phyloP scores from a whole-genome alignment of 2,113 vertebrate species.

The Bostrychus sinensis region DNA sequence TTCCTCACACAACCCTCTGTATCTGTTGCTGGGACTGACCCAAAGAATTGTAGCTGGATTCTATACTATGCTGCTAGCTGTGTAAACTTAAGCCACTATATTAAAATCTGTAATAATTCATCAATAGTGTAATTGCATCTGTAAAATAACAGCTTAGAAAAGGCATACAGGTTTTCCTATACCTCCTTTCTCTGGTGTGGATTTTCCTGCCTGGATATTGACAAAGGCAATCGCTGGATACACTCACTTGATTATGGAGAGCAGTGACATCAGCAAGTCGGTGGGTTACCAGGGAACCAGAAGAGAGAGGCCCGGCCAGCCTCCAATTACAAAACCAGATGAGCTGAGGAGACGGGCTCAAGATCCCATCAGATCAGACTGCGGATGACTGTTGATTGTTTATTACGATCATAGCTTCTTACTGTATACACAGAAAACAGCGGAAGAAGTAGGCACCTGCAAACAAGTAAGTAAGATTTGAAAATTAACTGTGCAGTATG shows the following conservation, averaged over 20 bases:
- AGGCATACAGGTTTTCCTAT: slow-evolving; percentile 13
- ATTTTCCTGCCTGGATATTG: slow-evolving; percentile 46
- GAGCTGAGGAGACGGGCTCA: not conserved
- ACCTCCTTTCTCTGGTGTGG: slow-evolving; percentile 44
- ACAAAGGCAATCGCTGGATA: slow-evolving; percentile 38
- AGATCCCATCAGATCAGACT: slow-evolving; percentile 25
- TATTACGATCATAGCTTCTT: slow-evolving; percentile 8
- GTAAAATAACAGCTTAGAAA: not conserved
- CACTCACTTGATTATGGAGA: slow-evolving; percentile 58
- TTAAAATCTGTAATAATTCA: too few relatives aligned
- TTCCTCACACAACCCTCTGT: not conserved
- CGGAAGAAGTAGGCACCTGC: not conserved
- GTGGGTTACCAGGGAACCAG: slow-evolving; percentile 68
- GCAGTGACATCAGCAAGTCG: slow-evolving; percentile 62
- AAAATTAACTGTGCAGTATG: too few relatives aligned
- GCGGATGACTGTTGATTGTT: slow-evolving; percentile 7
- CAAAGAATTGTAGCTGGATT: too few relatives aligned
- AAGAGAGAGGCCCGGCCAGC: slow-evolving; percentile 42
- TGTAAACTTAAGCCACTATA: too few relatives aligned
- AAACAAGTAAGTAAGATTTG: slow-evolving; percentile 2
- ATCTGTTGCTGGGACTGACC: too few relatives aligned
- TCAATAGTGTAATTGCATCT: not conserved
- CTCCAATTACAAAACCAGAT: slow-evolving; percentile 44
- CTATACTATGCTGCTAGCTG: too few relatives aligned
- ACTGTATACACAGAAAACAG: slow-evolving; percentile 16